Conservation (phyloP, 2,113 vertebrate species). For the Malurus cyaneus region DNA sequence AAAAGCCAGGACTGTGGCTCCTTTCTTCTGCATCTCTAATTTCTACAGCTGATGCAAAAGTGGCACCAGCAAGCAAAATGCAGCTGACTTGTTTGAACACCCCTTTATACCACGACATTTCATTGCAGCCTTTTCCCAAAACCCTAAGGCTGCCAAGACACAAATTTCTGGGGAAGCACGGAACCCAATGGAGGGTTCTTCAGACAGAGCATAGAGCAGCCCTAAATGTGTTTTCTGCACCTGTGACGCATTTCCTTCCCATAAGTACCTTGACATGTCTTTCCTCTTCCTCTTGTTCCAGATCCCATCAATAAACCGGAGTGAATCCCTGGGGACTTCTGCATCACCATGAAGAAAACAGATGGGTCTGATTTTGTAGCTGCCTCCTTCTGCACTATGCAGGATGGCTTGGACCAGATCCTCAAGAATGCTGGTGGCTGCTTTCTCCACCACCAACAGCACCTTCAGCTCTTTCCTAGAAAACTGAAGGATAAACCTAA, state of each 20-base stretch:
- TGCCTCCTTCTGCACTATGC: conserved; percentile 39
- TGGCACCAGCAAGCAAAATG: background rate
- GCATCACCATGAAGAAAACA: conserved; percentile 56
- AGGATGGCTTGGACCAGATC: conserved; percentile 46
- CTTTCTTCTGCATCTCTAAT: background rate
- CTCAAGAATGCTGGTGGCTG: conserved; percentile 58
- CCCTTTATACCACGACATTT: background rate
- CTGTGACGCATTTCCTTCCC: background rate
- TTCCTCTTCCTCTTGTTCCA: conserved; percentile 58
- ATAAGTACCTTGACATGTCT: background rate
- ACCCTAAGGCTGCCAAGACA: background rate
- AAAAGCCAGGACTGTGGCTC: background rate
- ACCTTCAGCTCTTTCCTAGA: conserved; percentile 69
- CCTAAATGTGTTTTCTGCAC: rapidly evolving
- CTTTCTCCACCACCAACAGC: conserved; percentile 65
- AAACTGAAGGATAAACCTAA: conserved; percentile 71
- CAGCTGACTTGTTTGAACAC: background rate
- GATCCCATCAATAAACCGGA: conserved; percentile 65
- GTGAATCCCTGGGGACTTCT: conserved; percentile 62
- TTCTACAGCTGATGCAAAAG: background rate
- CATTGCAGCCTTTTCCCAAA: background rate
- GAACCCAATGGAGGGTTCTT: background rate
- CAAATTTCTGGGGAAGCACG: background rate
- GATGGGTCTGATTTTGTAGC: conserved; percentile 67
- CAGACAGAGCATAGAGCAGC: background rate